Evolutionary conservation across 2,888 invertebrate species (phyloP).

Genomic region (Tricholauxania praeusta): DNA sequence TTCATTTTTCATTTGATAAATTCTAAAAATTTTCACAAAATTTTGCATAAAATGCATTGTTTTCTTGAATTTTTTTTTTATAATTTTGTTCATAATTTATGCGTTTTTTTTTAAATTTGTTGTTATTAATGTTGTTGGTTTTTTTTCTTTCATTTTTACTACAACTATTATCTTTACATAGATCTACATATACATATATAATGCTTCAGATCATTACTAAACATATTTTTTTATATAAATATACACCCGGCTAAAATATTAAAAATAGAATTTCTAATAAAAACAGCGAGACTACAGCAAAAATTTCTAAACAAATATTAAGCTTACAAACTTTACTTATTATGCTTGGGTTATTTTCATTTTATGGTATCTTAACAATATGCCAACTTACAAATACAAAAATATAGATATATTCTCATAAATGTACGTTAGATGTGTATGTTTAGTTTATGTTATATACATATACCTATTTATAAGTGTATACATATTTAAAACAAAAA

Average conservation of each 20-base stretch:
- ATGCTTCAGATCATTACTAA: slow-evolving; percentile 10
- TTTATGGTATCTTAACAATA: too few relatives aligned
- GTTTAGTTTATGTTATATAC: slow-evolving; percentile 34
- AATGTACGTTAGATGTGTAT: slow-evolving; percentile 25
- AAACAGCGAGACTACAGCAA: slow-evolving; percentile 35
- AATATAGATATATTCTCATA: slow-evolving; percentile 24
- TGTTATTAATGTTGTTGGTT: slow-evolving; percentile 46
- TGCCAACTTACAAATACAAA: slow-evolving; percentile 23
- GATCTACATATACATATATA: slow-evolving; percentile 28
- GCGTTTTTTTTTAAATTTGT: slow-evolving; percentile 45
- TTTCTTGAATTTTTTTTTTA: slow-evolving; percentile 47
- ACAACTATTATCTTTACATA: slow-evolving; percentile 34
- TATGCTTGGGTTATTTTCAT: too few relatives aligned
- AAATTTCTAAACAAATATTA: too few relatives aligned
- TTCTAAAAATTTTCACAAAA: slow-evolving; percentile 44
- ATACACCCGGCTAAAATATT: slow-evolving; percentile 41
- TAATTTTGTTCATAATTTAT: slow-evolving; percentile 45
- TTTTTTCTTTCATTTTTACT: slow-evolving; percentile 31
- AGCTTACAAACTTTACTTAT: too few relatives aligned
- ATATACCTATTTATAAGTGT: slow-evolving; percentile 38
- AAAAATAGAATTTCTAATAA: slow-evolving; percentile 41
- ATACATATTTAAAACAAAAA: slow-evolving; percentile 37
- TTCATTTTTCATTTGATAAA: slow-evolving; percentile 40
- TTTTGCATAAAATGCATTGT: slow-evolving; percentile 36
- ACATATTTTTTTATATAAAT: slow-evolving; percentile 16